Evolutionary conservation across 2,797 vertebrate genomes (phyloP).

Genomic region (Spea hammondii): DNA sequence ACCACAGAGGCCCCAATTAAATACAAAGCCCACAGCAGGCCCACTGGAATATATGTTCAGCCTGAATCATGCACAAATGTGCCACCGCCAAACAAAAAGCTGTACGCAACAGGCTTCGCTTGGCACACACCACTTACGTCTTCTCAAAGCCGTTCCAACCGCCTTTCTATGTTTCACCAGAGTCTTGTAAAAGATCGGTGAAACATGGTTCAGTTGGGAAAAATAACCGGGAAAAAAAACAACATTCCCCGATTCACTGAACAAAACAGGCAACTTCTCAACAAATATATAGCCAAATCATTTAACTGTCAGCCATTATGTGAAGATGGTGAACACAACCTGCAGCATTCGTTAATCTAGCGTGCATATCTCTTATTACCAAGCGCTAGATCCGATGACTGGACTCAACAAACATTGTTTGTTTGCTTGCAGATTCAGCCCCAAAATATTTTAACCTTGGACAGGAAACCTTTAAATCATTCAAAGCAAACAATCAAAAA

Average conservation of each 20-base stretch:
- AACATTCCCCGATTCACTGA: background rate
- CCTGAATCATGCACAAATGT: constrained; percentile 48
- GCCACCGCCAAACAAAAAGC: constrained; percentile 45
- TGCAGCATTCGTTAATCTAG: too few relatives aligned
- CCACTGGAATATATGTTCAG: constrained; percentile 46
- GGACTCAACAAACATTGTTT: too few relatives aligned
- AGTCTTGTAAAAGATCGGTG: constrained; percentile 45
- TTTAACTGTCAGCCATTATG: too few relatives aligned
- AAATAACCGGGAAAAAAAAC: constrained; percentile 1
- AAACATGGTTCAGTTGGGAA: constrained; percentile 39
- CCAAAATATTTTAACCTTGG: too few relatives aligned
- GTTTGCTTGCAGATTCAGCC: too few relatives aligned
- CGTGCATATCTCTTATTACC: too few relatives aligned
- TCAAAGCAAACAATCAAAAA: too few relatives aligned
- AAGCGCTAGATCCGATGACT: too few relatives aligned
- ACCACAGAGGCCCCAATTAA: constrained; percentile 42
- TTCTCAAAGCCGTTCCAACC: constrained; percentile 44
- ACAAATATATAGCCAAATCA: too few relatives aligned
- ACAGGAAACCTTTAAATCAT: too few relatives aligned
- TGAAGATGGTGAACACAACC: too few relatives aligned
- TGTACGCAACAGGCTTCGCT: constrained; percentile 47
- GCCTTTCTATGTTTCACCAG: constrained; percentile 42
- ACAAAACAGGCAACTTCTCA: too few relatives aligned
- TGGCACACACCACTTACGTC: constrained; percentile 32
- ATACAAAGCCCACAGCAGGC: constrained; percentile 44